Evolutionary conservation across 2,797 vertebrate species (phyloP), one percentile per base, ranked within the genome.

Genomic region (Notolepis coatsorum): DNA sequence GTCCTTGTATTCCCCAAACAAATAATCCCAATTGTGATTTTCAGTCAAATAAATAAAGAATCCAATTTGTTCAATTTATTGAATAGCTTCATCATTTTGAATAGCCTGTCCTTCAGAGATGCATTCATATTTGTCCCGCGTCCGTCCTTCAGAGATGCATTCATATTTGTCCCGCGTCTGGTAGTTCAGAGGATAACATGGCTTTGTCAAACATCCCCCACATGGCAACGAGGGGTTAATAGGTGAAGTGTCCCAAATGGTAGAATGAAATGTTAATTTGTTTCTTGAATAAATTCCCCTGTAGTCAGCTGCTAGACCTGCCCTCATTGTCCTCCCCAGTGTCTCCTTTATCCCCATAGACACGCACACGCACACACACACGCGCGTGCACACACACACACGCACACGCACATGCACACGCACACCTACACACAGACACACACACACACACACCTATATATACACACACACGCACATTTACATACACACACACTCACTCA

Each of bases 231-330:
- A 54, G 57, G 79, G 56, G 52, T 75, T 73, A 75, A 84, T 68
- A 74, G 73, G 67, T 13, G n/a, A 10, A 57, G 61, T 21, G 79
- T 75, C 75, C 84, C 79, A 75, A 83, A 73, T 85, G 77, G 74
- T 76, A 7, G 27, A 81, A 80, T 74, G 73, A 87, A 88, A 89
- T 87, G 80, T 82, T 91, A 83, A 91, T 92, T 88, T 89, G 80
- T 82, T 81, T 84, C 57, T 61, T 68, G 77, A 82, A 84, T 88
- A 87, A n/a, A 87, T 88, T 86, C 79, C 71, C 55, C 48, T 57
- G 68, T 63, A 75, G 86, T 92, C 89, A 89, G 88, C 86, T 87
- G 78, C 85, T 80, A 65, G 85, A 77, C 77, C 81, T 66, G 73
- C 73, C 73, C 78, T 75, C 73, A 79, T 79, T 86, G 81, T 90